Evolutionary conservation across 2,797 vertebrate species (phyloP).

Genomic region (Hydrolagus colliei): DNA sequence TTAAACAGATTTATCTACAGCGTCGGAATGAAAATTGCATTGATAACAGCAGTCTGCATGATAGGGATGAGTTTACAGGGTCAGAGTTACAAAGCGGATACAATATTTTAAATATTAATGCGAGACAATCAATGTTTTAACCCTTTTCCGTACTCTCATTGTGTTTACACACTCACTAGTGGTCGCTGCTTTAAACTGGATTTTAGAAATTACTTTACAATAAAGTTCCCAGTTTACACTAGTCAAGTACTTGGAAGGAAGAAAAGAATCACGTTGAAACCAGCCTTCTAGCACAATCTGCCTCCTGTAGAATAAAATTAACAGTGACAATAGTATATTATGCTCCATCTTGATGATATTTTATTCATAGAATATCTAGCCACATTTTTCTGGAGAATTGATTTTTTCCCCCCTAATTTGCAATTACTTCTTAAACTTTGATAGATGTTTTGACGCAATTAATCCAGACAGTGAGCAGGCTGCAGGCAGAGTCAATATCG

Average conservation of each 20-base stretch:
- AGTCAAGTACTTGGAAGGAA: not conserved
- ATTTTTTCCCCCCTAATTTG: not conserved
- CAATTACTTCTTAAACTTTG: constrained; percentile 30
- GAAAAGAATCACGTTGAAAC: not conserved
- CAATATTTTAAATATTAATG: not conserved
- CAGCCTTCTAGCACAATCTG: not conserved
- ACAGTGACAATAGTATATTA: constrained; percentile 28
- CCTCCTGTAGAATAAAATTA: constrained; percentile 20
- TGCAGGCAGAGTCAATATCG: constrained; percentile 22
- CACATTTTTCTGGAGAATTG: constrained; percentile 21
- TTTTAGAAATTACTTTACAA: constrained; percentile 15
- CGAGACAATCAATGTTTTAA: not conserved
- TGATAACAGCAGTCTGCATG: too few species aligned
- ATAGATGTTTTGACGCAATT: constrained; percentile 22
- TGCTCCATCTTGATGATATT: constrained; percentile 26
- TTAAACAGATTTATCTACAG: too few species aligned
- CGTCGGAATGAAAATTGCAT: too few species aligned
- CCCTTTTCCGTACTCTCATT: not conserved
- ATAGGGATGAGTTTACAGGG: not conserved
- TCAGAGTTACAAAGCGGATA: not conserved
- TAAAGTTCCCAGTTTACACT: not conserved
- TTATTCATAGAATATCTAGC: constrained; percentile 26
- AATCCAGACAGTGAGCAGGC: constrained; percentile 28
- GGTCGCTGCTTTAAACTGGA: not conserved
- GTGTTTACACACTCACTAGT: too few species aligned